Percentiles rank a stretch among this genome's conserved stretches.
Evolutionary conservation across 2,797 vertebrate genomes (phyloP).

Genomic region (Poliocrania exsul): DNA sequence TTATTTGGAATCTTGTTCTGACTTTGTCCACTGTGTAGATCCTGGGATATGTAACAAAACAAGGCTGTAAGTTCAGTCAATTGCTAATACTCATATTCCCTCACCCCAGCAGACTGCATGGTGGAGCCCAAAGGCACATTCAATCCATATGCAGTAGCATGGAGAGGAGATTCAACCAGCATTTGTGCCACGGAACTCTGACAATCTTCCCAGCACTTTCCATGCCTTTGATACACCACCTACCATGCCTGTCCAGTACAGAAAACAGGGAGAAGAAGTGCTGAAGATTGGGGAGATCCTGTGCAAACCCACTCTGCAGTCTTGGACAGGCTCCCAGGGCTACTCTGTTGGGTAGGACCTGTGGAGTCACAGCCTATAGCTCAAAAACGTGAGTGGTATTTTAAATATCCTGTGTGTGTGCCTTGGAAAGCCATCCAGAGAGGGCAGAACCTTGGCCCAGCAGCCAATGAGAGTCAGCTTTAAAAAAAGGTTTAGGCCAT

Average conservation of each 20-base stretch:
- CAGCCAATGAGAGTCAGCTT: background rate
- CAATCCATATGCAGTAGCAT: background rate
- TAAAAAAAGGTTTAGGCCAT: background rate
- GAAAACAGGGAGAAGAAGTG: background rate
- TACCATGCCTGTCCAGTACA: background rate
- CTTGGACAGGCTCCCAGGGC: background rate
- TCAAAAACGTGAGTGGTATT: background rate
- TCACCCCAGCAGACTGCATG: background rate
- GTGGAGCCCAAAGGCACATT: background rate
- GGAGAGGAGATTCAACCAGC: background rate
- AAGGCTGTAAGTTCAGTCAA: background rate
- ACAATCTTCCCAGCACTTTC: background rate
- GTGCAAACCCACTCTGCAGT: background rate
- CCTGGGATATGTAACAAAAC: background rate
- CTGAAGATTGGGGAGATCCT: background rate
- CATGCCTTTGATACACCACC: background rate
- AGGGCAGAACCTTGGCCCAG: background rate
- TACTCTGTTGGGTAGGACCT: background rate
- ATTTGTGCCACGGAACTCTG: background rate
- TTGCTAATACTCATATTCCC: rapidly evolving
- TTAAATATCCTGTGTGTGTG: background rate
- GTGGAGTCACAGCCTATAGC: background rate
- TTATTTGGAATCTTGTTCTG: background rate
- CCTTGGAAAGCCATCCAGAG: background rate
- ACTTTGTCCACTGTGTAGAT: background rate